Evolutionary conservation across 1,140 invertebrate species (phyloP).

Genomic region (Teleogryllus occipitalis): DNA sequence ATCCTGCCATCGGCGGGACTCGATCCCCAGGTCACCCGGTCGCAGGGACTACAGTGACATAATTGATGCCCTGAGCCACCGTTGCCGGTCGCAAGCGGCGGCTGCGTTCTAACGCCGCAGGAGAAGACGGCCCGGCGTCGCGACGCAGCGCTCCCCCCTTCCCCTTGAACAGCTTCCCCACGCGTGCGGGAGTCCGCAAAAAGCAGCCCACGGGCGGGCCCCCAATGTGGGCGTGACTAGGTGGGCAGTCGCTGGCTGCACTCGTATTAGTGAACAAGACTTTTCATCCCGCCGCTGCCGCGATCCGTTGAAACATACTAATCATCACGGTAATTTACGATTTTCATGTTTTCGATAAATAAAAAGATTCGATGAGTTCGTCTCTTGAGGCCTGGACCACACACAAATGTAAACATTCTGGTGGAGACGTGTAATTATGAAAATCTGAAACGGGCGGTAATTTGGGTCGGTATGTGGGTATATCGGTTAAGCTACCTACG

Average conservation of each 20-base stretch:
- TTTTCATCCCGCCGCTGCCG: not conserved
- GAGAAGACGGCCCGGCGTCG: no score
- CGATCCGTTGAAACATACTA: not conserved
- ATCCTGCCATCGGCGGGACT: no score
- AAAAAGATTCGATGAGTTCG: not conserved
- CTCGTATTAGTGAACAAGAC: not conserved
- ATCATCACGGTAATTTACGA: not conserved
- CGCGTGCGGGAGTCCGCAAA: no score
- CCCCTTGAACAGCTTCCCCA: no score
- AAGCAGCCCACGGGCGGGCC: no score
- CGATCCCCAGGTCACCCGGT: no score
- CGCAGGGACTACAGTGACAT: no score
- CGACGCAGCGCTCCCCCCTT: no score
- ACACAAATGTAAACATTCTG: not conserved
- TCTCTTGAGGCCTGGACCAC: not conserved
- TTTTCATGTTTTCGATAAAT: not conserved
- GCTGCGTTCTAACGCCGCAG: no score
- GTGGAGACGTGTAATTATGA: not conserved
- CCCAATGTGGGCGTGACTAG: not conserved
- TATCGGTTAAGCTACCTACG: not conserved
- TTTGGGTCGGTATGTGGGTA: not conserved
- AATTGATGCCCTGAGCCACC: no score
- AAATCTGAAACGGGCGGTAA: not conserved
- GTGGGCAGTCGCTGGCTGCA: not conserved
- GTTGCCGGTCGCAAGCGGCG: no score